A percentile compares a stretch with the other conserved stretches of the same genome.
Evolutionary conservation across 2,113 vertebrate genomes (phyloP).

Genomic region (Desmodus rotundus): DNA sequence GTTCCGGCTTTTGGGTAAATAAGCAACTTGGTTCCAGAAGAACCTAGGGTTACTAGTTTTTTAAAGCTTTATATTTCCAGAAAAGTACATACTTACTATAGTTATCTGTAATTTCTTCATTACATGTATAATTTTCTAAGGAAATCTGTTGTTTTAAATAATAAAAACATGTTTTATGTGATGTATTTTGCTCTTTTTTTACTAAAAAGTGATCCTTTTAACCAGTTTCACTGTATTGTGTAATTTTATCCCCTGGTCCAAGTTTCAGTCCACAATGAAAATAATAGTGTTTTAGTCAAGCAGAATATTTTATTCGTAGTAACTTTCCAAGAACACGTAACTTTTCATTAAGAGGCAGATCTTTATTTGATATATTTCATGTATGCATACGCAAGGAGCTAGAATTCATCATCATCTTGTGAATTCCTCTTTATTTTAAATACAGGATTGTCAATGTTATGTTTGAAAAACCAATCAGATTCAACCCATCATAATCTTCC

Average conservation of each 20-base stretch:
- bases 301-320: not conserved
- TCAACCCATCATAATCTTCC: not conserved
- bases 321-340: not conserved
- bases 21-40: not conserved
- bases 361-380: not conserved
- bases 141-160: slow-evolving; percentile 3
- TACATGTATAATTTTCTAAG: not conserved
- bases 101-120: not conserved
- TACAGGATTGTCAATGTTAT: not conserved
- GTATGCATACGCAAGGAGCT: not conserved
- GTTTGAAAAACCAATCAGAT: not conserved
- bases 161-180: not conserved
- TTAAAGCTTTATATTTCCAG: slow-evolving; percentile 3
- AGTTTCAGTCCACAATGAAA: not conserved
- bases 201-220: not conserved
- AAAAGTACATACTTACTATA: not conserved
- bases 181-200: not conserved
- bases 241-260: not conserved
- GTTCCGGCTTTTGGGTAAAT: slow-evolving; percentile 16
- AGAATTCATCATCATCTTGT: not conserved
- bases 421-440: slow-evolving; percentile 12
- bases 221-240: not conserved
- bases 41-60: not conserved
- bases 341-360: not conserved
- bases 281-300: not conserved